These are phyloP conservation scores for Zeugodacus cucurbitae DNA, from an alignment of 1,140 invertebrate genomes.

Conservation along the genomic window DNA sequence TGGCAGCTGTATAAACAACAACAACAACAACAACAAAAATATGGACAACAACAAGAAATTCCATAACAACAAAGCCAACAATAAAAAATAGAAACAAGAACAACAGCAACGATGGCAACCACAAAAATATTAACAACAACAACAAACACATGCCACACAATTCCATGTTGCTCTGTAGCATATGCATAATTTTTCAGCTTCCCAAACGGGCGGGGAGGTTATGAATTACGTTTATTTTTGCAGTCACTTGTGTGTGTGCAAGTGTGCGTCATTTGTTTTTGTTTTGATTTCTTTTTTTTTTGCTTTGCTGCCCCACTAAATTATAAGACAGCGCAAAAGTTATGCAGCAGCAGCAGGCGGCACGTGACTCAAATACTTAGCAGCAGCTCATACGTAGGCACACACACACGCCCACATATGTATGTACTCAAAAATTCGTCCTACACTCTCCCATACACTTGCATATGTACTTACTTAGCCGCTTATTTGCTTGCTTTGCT, in stretches of 20 bases:
- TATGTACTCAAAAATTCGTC: background rate
- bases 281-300: background rate
- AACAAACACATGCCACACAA: no score
- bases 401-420: background rate
- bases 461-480: background rate
- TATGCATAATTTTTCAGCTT: background rate
- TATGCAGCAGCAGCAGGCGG: background rate
- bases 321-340: background rate
- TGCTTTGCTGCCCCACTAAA: background rate
- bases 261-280: background rate
- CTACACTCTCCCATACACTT: background rate
- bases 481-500: background rate
- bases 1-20: no score
- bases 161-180: background rate
- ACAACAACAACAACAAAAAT: background rate
- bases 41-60: background rate
- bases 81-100: no score
- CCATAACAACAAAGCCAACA: no score
- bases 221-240: background rate
- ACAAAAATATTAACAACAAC: no score
- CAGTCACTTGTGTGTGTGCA: background rate
- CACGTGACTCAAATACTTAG: slow-evolving; percentile 15
- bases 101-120: no score
- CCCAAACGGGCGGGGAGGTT: background rate
- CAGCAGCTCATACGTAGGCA: background rate